Base-by-base conservation (phyloP, 2,888 invertebrate genomes). In the Coenonympha arcania region DNA sequence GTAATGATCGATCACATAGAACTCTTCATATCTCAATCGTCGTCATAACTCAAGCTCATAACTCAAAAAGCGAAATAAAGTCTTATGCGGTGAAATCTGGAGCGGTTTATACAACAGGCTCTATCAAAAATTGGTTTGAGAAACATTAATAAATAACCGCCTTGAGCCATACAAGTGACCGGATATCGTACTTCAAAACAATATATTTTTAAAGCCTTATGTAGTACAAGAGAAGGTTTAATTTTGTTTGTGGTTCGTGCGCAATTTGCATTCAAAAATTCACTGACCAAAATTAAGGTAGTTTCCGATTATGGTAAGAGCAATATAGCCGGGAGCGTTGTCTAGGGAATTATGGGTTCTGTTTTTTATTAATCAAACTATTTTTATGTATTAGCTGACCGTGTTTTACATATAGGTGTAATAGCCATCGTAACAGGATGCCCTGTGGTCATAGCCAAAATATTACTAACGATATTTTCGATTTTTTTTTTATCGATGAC, bases 201-300 rank as follows among this genome's bases (percentile, higher is more conserved):
- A 65, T 51, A 50, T 54, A 62, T 56, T 64, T 50, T 62, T n/a
- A n/a, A 50, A 13, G n/a, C 2, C 8, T 11, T 52, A 53, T 47
- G 0, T 1, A 2, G 0, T 6, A 15, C 0, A 1, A 0, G 0
- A 36, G 66, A 68, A 50, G 57, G 61, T 62, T 42, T 2, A 62
- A 28, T 53, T 60, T 72, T 18, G 6, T 13, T 46, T 36, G 47
- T 56, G 56, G 1, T 11, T 1, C 0, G 1, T 8, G 30, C 30
- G 56, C 67, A 68, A 77, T 83, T 82, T 79, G 77, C 79, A 83
- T 85, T 75, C 71, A 68, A 73, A 73, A 78, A 80, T 77, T 76
- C 83, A 82, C 77, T 82, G 79, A 84, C 75, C 71, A 74, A 80
- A 82, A 80, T 83, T 79, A 77, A 79, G 77, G 79, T 66, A 73